Evolutionary conservation across 2,888 invertebrate species (phyloP).

Genomic region (Trissonchulus sp.): DNA sequence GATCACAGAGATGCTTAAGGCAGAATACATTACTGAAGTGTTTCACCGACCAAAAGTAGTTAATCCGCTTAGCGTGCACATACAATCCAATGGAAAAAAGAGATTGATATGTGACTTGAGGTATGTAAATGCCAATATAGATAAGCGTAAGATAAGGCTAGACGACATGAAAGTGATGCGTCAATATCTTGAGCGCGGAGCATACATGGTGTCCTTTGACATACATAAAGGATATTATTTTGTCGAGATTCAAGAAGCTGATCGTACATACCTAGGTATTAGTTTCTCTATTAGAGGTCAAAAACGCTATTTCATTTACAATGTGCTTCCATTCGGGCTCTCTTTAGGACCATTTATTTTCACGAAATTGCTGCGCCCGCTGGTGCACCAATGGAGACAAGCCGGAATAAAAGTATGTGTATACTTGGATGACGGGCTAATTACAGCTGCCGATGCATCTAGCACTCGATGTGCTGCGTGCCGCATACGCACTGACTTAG

Average conservation of each 20-base stretch:
- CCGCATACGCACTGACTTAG: not conserved
- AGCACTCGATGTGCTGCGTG: not conserved
- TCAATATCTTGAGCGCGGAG: not conserved
- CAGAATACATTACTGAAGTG: not conserved
- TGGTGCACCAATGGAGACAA: not conserved
- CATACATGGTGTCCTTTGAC: not conserved
- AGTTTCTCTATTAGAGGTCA: not conserved
- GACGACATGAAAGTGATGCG: not conserved
- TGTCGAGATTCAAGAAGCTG: not conserved
- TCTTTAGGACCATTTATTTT: not conserved
- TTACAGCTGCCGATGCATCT: not conserved
- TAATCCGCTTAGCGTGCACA: not conserved
- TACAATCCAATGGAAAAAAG: not conserved
- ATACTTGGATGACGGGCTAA: constrained; percentile 8
- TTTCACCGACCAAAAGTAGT: too few species aligned
- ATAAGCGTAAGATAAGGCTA: not conserved
- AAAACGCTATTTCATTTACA: not conserved
- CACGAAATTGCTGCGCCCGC: not conserved
- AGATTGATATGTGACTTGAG: not conserved
- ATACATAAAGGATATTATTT: not conserved
- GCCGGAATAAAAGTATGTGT: not conserved
- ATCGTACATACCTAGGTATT: not conserved
- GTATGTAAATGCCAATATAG: not conserved
- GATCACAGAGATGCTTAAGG: not conserved
- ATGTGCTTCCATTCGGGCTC: not conserved